Conservation (phyloP, 2,888 invertebrate species). For the Drosophila phalerata region DNA sequence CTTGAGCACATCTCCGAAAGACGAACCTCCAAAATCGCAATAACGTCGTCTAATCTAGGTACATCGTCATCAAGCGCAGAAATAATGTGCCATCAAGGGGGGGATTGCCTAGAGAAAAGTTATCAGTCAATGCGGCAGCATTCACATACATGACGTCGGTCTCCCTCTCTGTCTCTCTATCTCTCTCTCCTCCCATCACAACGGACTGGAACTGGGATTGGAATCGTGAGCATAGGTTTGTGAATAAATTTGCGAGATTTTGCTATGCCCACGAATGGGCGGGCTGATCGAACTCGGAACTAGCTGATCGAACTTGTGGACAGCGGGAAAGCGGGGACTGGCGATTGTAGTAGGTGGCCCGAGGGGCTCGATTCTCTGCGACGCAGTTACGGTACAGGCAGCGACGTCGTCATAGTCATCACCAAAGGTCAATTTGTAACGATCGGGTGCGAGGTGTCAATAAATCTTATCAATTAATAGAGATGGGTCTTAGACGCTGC, state of each 20-base stretch:
- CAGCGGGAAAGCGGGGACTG: not conserved
- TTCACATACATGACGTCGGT: conserved; percentile 61
- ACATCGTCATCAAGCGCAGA: conserved; percentile 70
- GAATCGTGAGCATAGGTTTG: not conserved
- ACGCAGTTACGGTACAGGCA: conserved; percentile 34
- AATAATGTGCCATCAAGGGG: conserved; percentile 80
- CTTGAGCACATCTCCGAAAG: conserved; percentile 39
- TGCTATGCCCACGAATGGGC: conserved; percentile 38
- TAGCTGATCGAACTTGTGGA: not conserved
- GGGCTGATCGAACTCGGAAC: conserved; percentile 31
- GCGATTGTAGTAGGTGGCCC: conserved; percentile 14
- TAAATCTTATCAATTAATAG: conserved; percentile 73
- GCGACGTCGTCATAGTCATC: conserved; percentile 22
- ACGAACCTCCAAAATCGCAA: conserved; percentile 43
- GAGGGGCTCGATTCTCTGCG: conserved; percentile 51
- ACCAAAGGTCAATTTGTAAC: conserved; percentile 53
- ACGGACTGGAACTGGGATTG: conserved; percentile 1
- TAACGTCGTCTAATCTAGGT: conserved; percentile 56
- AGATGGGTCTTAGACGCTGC: conserved; percentile 19
- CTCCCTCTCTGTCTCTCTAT: conserved; percentile 13
- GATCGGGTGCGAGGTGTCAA: conserved; percentile 61
- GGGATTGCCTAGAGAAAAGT: conserved; percentile 76
- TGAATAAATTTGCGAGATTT: conserved; percentile 23
- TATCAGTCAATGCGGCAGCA: conserved; percentile 56
- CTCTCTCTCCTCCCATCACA: not conserved